Percentiles rank a stretch among this genome's conserved stretches.
These are phyloP conservation scores for Atopsyche davidsoni DNA, from an alignment of 1,140 invertebrate species.

Conservation along the genomic window DNA sequence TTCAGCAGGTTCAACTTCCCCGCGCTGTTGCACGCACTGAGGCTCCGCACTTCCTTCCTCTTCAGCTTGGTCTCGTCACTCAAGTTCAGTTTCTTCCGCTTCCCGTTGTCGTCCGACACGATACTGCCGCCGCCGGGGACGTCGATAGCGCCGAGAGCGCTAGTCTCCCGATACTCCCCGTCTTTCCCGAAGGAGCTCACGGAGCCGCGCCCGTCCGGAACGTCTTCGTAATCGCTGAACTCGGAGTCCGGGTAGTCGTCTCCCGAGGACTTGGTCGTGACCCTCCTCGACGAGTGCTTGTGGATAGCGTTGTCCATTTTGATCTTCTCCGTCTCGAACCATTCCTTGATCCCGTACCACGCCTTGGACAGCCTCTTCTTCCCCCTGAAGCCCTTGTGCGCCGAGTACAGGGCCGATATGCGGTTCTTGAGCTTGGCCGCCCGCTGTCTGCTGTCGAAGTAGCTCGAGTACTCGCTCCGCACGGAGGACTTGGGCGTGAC, in stretches of 20 bases:
- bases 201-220: conserved; percentile 16
- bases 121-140: conserved; percentile 19
- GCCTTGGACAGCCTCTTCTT: conserved; percentile 28
- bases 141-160: conserved; percentile 21
- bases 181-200: conserved; percentile 24
- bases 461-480: conserved; percentile 21
- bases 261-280: conserved; percentile 14
- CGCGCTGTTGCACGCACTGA: conserved; percentile 25
- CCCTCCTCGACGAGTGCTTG: conserved; percentile 12
- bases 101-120: conserved; percentile 1
- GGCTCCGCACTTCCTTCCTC: conserved; percentile 8
- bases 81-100: background rate
- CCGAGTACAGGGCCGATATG: conserved; percentile 24
- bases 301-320: conserved; percentile 26
- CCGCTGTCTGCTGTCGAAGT: conserved; percentile 22
- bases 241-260: conserved; percentile 29
- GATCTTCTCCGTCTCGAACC: conserved; percentile 25
- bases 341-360: conserved; percentile 29
- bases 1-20: conserved; percentile 14
- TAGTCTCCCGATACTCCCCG: conserved; percentile 10
- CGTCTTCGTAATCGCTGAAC: conserved; percentile 30
- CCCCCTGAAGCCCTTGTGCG: conserved; percentile 27
- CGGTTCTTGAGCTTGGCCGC: conserved; percentile 24
- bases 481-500: conserved; percentile 16
- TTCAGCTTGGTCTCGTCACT: conserved; percentile 8